phyloP scores from a whole-genome alignment of 2,888 invertebrate species.

The Pyrgus malvae region DNA sequence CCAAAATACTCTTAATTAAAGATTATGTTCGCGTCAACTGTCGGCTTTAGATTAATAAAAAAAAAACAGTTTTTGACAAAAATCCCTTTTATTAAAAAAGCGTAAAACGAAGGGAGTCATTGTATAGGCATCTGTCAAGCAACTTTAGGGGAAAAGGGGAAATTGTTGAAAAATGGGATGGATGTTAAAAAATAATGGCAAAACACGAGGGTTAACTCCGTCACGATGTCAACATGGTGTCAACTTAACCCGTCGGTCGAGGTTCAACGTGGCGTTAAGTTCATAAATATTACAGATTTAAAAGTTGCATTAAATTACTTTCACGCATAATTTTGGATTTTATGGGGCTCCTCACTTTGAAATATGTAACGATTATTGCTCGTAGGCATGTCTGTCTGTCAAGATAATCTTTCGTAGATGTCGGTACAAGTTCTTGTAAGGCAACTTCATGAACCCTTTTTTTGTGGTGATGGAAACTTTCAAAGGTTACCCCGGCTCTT shows the following conservation, averaged over 20 bases:
- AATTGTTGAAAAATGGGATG: constrained; percentile 80
- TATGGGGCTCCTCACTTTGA: too few relatives aligned
- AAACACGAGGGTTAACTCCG: constrained; percentile 62
- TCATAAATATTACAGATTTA: constrained; percentile 17
- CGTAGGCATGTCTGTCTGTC: too few relatives aligned
- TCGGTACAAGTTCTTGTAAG: too few relatives aligned
- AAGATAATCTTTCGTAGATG: too few relatives aligned
- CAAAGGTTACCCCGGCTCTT: too few relatives aligned
- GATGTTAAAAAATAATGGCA: constrained; percentile 66
- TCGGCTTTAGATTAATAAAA: constrained; percentile 73
- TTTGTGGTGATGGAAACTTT: too few relatives aligned
- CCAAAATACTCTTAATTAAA: constrained; percentile 78
- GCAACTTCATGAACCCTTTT: too few relatives aligned
- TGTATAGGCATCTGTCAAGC: constrained; percentile 70
- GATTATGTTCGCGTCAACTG: constrained; percentile 81
- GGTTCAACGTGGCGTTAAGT: constrained; percentile 19
- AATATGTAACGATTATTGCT: too few relatives aligned
- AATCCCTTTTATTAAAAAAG: constrained; percentile 57
- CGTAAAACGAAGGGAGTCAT: constrained; percentile 70
- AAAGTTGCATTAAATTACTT: background rate
- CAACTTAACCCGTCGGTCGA: constrained; percentile 49
- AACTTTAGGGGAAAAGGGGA: constrained; percentile 59
- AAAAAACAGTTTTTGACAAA: constrained; percentile 57
- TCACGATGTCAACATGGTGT: constrained; percentile 43
- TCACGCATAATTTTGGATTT: too few relatives aligned